Base-by-base conservation (phyloP, 2,797 vertebrate species). In the Pseudopleuronectes americanus region DNA sequence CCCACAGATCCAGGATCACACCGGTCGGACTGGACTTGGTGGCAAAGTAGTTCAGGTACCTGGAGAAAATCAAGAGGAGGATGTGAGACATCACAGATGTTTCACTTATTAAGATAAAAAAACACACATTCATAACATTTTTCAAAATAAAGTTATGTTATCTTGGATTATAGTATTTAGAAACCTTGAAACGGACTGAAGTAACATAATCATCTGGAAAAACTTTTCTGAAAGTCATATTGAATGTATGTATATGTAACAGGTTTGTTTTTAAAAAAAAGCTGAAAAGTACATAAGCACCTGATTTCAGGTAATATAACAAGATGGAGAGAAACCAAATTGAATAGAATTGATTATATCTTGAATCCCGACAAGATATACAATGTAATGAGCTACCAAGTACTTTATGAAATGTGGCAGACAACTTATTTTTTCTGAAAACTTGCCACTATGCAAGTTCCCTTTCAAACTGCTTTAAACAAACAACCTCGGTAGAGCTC, bases 1-100 rank as follows among this genome's bases (percentile, higher is more conserved):
- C 98, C 98, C 97, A 99, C 3, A 99, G 96, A 92, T 99, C 98
- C 92, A 99, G 91, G 88, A 99, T 99, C 64, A 99, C 97, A 0
- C 98, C 98, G 0, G 98, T 99, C 0, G 98, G 98, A 88, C 97
- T 99, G 0, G 97, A 97, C 92, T 99, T 99, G 4, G 97, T 99
- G 81, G 97, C 98, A 92, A 99, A 99, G 92, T 99, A 99, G 93
- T 99, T 99, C 90, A 99, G 92, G 86, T 99, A 99, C 92, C 98
- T 99, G 92, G 2, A 54, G 8, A 55, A 45, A 47, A 52, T 19
- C 14, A 54, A 31, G 12, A 28, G 60, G 17, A 47, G 13, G 52
- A 57, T 21, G 26, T 57, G 2, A 8, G 24, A 7, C 28, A 31
- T 31, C 8, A 31, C 28, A 26, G 38, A 52, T 24, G 64, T 24